Conservation (phyloP, 2,888 invertebrate species). For the Sympetrum striolatum region DNA sequence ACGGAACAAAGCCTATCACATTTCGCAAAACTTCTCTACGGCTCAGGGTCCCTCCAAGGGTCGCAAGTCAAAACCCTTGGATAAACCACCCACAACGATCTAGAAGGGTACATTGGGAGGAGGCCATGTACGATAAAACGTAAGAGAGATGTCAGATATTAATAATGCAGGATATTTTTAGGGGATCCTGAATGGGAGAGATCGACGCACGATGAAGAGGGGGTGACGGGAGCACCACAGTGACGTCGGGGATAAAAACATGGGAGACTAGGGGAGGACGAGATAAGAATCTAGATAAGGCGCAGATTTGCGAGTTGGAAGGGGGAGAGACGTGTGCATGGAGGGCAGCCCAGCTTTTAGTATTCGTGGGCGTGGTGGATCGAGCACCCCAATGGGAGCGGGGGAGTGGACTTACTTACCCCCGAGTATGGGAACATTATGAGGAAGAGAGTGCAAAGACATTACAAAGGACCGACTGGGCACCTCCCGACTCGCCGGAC, state of each 20-base stretch:
- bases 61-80: no score
- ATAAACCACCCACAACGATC: no score
- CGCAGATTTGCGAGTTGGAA: background rate
- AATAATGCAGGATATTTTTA: background rate
- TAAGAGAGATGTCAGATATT: background rate
- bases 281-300: slow-evolving; percentile 33
- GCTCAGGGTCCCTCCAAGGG: no score
- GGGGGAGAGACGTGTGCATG: background rate
- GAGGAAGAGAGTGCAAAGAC: background rate
- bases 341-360: background rate
- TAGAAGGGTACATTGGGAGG: no score
- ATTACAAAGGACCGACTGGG: slow-evolving; percentile 5
- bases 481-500: background rate
- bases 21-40: no score
- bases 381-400: background rate
- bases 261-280: background rate
- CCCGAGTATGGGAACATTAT: background rate
- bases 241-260: background rate
- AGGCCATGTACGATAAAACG: background rate
- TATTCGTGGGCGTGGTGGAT: background rate
- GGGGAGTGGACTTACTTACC: slow-evolving; percentile 5
- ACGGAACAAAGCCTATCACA: no score
- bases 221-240: background rate
- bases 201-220: background rate
- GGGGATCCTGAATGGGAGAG: background rate